These are phyloP conservation scores for Pocillopora grandis DNA, from an alignment of 92 coral and sea anemone species.

Conservation along the genomic window DNA sequence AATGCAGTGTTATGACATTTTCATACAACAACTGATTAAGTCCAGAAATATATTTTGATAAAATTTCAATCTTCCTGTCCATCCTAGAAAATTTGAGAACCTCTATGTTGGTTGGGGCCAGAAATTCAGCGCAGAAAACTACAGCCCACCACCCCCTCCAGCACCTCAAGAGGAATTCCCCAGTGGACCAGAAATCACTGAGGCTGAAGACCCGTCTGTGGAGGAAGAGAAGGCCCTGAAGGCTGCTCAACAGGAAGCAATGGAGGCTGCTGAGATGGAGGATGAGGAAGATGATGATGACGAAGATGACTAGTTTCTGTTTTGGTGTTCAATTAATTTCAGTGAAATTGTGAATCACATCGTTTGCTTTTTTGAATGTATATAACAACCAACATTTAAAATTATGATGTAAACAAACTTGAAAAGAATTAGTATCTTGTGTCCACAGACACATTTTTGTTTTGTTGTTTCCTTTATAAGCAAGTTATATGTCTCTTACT, in stretches of 20 bases:
- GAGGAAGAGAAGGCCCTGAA: conserved; percentile 97
- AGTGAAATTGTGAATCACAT: background rate
- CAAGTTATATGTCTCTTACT: background rate
- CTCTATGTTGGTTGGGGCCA: conserved; percentile 98
- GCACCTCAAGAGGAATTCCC: conserved; percentile 96
- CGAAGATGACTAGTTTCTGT: conserved; percentile 72
- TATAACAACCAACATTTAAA: conserved; percentile 1
- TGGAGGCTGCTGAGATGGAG: conserved; percentile 83
- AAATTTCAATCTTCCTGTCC: too few species aligned
- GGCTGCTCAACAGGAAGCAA: conserved; percentile 98
- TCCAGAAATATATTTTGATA: background rate
- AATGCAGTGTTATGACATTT: background rate
- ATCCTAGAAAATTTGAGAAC: conserved; percentile 92
- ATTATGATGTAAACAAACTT: background rate
- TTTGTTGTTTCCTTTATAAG: background rate
- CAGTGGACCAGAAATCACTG: conserved; percentile 98
- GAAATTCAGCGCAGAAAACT: conserved; percentile 95
- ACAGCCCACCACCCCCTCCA: conserved; percentile 99
- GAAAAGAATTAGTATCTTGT: background rate
- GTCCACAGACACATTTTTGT: background rate
- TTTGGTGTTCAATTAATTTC: background rate
- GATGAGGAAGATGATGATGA: conserved; percentile 98
- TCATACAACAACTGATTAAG: background rate
- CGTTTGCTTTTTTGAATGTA: background rate
- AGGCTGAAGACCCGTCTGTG: conserved; percentile 96